Evolutionary conservation across 2,113 vertebrate species (phyloP).

Genomic region (Agapornis roseicollis): DNA sequence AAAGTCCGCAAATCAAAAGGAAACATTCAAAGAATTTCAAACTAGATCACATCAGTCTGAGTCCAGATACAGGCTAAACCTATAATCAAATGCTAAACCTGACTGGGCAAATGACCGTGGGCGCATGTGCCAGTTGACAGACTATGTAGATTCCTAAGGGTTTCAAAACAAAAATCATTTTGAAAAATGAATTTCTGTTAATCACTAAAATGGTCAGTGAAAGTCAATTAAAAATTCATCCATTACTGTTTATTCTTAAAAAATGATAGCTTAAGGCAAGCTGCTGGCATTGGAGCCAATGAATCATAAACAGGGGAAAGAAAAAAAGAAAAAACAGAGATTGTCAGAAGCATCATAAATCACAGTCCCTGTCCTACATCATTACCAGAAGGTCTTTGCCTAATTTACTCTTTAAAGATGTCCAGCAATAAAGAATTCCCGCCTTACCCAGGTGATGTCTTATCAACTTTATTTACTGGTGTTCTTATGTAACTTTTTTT

Average conservation of each 20-base stretch:
- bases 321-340: not conserved
- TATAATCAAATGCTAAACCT: not conserved
- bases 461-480: not conserved
- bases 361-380: not conserved
- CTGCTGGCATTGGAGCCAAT: not conserved
- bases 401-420: not conserved
- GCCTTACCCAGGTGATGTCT: not conserved
- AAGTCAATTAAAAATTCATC: not conserved
- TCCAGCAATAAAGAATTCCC: not conserved
- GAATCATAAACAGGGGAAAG: fast-evolving
- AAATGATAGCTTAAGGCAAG: not conserved
- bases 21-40: not conserved
- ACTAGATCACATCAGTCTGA: not conserved
- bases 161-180: not conserved
- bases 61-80: not conserved
- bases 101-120: fast-evolving
- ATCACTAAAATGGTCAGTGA: not conserved
- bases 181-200: not conserved
- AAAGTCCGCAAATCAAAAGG: not conserved
- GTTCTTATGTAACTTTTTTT: not conserved
- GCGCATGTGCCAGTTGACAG: not conserved
- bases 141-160: not conserved
- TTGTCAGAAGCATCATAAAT: not conserved
- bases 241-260: not conserved
- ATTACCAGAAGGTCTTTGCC: not conserved